Conservation (phyloP, 2,113 vertebrate species). For the Datnioides undecimradiatus region DNA sequence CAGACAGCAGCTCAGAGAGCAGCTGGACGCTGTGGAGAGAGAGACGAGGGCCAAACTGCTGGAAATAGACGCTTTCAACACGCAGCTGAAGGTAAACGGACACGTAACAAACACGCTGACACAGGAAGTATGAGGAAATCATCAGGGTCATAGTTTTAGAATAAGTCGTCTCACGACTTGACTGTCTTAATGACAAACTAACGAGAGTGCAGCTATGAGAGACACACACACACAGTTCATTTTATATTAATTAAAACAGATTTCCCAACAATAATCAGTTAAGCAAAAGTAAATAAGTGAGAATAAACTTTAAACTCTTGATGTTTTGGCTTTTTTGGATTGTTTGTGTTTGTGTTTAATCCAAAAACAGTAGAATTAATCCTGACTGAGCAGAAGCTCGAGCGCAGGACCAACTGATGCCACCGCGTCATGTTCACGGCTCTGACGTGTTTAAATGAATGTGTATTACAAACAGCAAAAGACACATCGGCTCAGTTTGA, state of each 20-base stretch:
- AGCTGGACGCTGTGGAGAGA: constrained; percentile 94
- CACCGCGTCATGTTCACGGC: too few species aligned
- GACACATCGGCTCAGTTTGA: background rate
- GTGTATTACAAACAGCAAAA: too few species aligned
- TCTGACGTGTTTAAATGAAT: too few species aligned
- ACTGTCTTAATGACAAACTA: background rate
- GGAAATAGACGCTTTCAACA: constrained; percentile 98
- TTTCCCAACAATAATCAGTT: background rate
- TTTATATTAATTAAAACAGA: background rate
- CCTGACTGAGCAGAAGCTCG: too few species aligned
- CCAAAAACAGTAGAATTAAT: too few species aligned
- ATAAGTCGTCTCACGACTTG: background rate
- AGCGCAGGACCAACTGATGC: too few species aligned
- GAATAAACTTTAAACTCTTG: background rate
- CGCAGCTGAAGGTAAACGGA: constrained; percentile 93
- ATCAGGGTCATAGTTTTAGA: too few species aligned
- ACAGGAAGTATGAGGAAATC: background rate
- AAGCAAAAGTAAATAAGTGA: background rate
- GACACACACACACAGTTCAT: background rate
- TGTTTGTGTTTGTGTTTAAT: too few species aligned
- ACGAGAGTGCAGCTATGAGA: background rate
- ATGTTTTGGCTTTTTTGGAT: background rate
- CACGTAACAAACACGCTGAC: background rate
- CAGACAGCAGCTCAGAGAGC: constrained; percentile 92
- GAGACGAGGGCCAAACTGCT: constrained; percentile 96